phyloP scores from a whole-genome alignment of 2,797 vertebrate genomes.

The Sciurus vulgaris region DNA sequence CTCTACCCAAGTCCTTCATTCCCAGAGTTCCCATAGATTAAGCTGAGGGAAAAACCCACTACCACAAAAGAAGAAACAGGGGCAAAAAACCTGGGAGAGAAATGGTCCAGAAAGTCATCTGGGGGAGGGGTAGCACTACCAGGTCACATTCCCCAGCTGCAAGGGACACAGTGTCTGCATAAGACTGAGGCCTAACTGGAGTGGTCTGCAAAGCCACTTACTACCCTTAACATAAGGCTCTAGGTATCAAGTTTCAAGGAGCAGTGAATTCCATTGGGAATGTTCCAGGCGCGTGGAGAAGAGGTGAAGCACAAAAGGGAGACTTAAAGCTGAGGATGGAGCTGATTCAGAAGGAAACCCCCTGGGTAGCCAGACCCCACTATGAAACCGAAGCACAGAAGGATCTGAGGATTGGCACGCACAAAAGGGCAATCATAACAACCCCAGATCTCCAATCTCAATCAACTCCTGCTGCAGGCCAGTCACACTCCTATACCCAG shows the following conservation, averaged over 20 bases:
- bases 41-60: not conserved
- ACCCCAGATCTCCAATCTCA: not conserved
- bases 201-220: too few species aligned
- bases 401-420: not conserved
- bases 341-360: not conserved
- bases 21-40: too few species aligned
- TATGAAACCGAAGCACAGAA: not conserved
- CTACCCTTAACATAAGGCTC: too few species aligned
- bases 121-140: not conserved
- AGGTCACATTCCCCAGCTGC: not conserved
- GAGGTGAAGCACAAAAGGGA: not conserved
- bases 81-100: not conserved
- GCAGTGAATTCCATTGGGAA: not conserved
- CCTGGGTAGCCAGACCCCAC: too few species aligned
- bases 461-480: not conserved
- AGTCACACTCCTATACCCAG: not conserved
- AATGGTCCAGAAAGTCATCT: not conserved
- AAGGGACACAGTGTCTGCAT: not conserved
- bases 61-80: not conserved
- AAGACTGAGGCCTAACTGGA: not conserved
- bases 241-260: not conserved
- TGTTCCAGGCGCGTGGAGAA: not conserved
- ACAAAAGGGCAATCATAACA: not conserved
- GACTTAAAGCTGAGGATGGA: not conserved
- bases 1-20: not conserved